Percentiles rank a stretch among this genome's conserved stretches.
phyloP scores from a whole-genome alignment of 92 coral and sea anemone species.

The Palythoa grandis region DNA sequence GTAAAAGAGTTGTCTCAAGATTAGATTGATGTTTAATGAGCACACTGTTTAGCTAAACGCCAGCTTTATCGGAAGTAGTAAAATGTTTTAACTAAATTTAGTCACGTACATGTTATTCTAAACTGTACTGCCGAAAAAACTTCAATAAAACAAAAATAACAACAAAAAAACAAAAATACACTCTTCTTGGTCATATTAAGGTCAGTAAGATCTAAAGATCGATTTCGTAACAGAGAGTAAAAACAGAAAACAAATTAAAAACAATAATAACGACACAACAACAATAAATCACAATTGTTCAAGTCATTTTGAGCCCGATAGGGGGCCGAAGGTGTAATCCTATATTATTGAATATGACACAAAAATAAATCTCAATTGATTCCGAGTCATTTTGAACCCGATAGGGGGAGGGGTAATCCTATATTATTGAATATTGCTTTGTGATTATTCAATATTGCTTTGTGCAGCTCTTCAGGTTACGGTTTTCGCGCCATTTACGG shows the following conservation, averaged over 20 bases:
- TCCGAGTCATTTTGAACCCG: too few relatives aligned
- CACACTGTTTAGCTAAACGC: not conserved
- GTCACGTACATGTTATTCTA: constrained; percentile 7
- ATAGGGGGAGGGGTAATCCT: not conserved
- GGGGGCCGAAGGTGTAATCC: not conserved
- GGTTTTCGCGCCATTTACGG: not conserved
- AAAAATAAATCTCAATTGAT: too few relatives aligned
- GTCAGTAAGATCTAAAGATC: too few relatives aligned
- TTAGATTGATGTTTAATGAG: constrained; percentile 4
- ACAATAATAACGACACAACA: too few relatives aligned
- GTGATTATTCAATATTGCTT: not conserved
- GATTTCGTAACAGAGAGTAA: too few relatives aligned
- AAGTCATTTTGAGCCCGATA: not conserved
- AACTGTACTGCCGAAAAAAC: not conserved
- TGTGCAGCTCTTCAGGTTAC: not conserved
- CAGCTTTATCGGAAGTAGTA: not conserved
- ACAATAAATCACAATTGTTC: too few relatives aligned
- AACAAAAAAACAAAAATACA: not conserved
- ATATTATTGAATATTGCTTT: not conserved
- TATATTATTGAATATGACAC: not conserved
- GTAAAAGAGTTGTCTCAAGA: constrained; percentile 8
- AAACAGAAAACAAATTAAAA: too few relatives aligned
- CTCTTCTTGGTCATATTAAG: not conserved
- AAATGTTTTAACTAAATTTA: not conserved
- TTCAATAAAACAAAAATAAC: not conserved